Conservation (phyloP, 2,113 vertebrate genomes). For the Helogale parvula region DNA sequence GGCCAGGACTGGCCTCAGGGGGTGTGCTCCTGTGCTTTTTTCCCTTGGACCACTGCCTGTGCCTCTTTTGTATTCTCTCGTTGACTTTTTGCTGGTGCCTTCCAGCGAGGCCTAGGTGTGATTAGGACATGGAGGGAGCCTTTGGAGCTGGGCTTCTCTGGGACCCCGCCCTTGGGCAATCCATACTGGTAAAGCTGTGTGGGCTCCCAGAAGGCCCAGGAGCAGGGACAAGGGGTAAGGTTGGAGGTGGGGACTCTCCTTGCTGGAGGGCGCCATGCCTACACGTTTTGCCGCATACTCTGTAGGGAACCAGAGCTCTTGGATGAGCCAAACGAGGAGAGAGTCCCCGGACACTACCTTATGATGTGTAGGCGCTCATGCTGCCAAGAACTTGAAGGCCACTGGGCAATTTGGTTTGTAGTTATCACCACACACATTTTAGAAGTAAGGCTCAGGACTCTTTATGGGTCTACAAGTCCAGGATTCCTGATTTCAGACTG, state of each 20-base stretch:
- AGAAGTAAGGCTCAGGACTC: not conserved
- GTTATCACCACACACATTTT: not conserved
- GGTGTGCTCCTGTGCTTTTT: not conserved
- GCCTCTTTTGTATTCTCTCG: accelerated
- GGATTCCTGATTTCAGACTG: not conserved
- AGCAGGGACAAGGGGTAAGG: accelerated
- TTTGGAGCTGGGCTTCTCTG: not conserved
- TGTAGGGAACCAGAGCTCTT: not conserved
- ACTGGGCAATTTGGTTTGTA: no score
- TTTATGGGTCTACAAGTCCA: not conserved
- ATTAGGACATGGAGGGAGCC: not conserved
- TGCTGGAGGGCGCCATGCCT: not conserved
- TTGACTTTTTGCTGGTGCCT: not conserved
- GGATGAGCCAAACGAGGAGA: not conserved
- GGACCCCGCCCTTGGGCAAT: not conserved
- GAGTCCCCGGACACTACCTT: not conserved
- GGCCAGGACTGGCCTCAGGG: not conserved
- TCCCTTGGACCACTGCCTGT: not conserved
- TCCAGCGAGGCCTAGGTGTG: not conserved
- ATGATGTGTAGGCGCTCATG: not conserved
- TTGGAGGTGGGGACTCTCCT: not conserved
- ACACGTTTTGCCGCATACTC: no score
- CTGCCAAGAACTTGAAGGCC: not conserved
- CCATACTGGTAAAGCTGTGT: not conserved
- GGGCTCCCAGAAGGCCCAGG: not conserved